Base-by-base conservation (phyloP, 2,113 vertebrate genomes). In the Oncorhynchus nerka region DNA sequence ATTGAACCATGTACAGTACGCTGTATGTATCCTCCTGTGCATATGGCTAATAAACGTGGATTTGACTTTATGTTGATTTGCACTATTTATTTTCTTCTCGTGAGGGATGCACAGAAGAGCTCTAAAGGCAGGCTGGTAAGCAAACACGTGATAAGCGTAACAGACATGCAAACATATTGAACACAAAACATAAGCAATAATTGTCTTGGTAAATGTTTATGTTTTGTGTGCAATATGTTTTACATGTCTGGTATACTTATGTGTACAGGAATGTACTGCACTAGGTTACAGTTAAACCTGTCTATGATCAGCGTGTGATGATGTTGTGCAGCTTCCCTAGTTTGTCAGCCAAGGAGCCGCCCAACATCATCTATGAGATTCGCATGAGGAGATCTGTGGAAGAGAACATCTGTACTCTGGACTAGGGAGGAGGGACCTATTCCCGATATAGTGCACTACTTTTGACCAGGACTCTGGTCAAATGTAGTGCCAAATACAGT, bases 331-430 rank as follows among this genome's bases (percentile, higher is more conserved):
- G 55, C 4, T 74, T 26, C 45, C 81, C 20, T 86, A 94, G 93
- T 76, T 89, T 91, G 68, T 91, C 93, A 74, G 75, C 84, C 65
- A 90, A 89, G n/a, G 93, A 94, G 26, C 92, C 88, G 26, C 89
- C 83, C 70, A 92, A 94, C 85, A 94, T 94, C 79, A 89, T 93
- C 77, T 91, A 94, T 4, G 93, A 93, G 88, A 94, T 94, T 85
- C 84, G 89, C 20, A 91, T 90, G 84, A 88, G 91, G 51, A 89
- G 90, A 64, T 89, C 91, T 0, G 87, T 92, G 1, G 90, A 92
- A 77, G 92, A 94, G 86, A 94, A 94, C 81, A 91, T 94, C 85
- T 94, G 94, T 84, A 94, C 90, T 12, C 67, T 88, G 79, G 86
- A 90, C 39, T 86, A 80, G 62, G 39, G 51, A 19, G 51, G 51